phyloP scores from a whole-genome alignment of 2,113 vertebrate species.

The Eulemur rufifrons region DNA sequence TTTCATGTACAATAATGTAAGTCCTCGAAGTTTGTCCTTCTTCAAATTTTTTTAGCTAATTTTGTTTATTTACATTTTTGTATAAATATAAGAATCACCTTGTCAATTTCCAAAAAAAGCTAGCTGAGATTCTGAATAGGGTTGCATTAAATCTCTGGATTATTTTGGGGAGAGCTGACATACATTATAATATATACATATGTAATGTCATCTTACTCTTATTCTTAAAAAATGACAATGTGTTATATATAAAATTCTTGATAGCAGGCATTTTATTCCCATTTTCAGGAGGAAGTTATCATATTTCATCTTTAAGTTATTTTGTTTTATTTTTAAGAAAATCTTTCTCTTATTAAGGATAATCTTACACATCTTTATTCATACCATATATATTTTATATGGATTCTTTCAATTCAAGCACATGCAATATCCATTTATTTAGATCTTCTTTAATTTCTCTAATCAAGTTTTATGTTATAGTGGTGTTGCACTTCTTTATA shows the following conservation, averaged over 20 bases:
- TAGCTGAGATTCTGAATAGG: not conserved
- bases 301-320: too few relatives aligned
- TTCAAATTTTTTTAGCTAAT: not conserved
- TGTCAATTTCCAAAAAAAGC: not conserved
- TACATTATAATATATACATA: too few relatives aligned
- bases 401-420: not conserved
- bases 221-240: too few relatives aligned
- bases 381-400: too few relatives aligned
- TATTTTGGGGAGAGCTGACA: not conserved
- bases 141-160: not conserved
- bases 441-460: not conserved
- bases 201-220: too few relatives aligned
- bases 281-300: too few relatives aligned
- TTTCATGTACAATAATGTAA: not conserved
- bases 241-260: too few relatives aligned
- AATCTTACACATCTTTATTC: too few relatives aligned
- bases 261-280: too few relatives aligned
- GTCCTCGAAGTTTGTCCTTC: not conserved
- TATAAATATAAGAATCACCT: not conserved
- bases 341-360: too few relatives aligned
- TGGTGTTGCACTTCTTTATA: not conserved
- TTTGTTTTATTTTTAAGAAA: too few relatives aligned
- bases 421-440: not conserved
- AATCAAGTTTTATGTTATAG: not conserved
- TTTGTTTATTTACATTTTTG: not conserved